These are phyloP conservation scores for Gymnosoma rotundatum DNA, from an alignment of 2,888 invertebrate genomes.

Conservation along the genomic window DNA sequence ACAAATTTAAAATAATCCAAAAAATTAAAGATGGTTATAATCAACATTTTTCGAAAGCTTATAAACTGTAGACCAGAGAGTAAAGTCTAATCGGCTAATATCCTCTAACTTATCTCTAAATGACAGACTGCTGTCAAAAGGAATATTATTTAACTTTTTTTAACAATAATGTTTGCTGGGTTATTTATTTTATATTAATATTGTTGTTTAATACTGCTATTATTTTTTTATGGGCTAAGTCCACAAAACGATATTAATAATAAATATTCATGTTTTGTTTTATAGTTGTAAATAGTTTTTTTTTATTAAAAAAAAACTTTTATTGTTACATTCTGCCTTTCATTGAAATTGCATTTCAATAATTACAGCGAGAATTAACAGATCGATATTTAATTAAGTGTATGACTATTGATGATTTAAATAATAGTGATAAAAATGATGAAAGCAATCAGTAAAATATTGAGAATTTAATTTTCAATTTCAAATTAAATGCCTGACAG, in stretches of 20 bases:
- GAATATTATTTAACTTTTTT: background rate
- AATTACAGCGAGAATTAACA: constrained; percentile 59
- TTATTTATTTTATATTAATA: constrained; percentile 6
- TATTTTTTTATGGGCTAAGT: background rate
- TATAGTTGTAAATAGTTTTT: constrained; percentile 36
- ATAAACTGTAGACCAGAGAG: too few relatives aligned
- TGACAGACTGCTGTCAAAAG: too few relatives aligned
- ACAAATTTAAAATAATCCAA: too few relatives aligned
- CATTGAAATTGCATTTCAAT: constrained; percentile 42
- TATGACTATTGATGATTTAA: constrained; percentile 63
- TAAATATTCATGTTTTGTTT: background rate
- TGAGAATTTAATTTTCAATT: constrained; percentile 6
- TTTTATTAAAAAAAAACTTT: constrained; percentile 1
- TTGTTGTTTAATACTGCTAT: background rate
- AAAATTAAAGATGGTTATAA: too few relatives aligned
- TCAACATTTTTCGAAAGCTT: too few relatives aligned
- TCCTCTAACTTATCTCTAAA: too few relatives aligned
- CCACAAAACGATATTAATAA: background rate
- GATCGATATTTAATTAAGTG: constrained; percentile 70
- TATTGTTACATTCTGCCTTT: constrained; percentile 25
- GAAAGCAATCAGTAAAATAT: background rate
- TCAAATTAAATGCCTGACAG: constrained; percentile 1
- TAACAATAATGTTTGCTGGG: constrained; percentile 2
- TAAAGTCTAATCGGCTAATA: too few relatives aligned
- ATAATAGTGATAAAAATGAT: constrained; percentile 37